These are phyloP conservation scores for Anastatus disparis DNA, from an alignment of 1,140 invertebrate species.

Conservation along the genomic window DNA sequence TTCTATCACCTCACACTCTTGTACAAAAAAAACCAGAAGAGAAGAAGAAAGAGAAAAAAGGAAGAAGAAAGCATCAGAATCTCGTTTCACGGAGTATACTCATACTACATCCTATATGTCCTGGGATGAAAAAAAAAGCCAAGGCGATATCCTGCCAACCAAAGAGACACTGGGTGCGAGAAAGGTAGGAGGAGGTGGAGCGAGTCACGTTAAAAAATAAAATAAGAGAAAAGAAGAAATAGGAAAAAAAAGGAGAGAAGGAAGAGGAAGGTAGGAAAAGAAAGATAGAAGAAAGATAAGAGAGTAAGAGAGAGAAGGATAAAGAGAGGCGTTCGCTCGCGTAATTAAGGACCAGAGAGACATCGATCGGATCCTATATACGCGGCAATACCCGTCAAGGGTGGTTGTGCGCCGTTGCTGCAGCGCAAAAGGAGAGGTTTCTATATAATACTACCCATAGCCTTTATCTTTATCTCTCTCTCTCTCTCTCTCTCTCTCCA, in stretches of 20 bases:
- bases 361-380: constrained; percentile 61
- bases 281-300: neutral
- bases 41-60: constrained; percentile 11
- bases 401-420: no score
- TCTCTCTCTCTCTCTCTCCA: no score
- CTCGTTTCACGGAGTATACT: constrained; percentile 3
- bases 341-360: constrained; percentile 62
- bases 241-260: neutral
- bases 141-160: neutral
- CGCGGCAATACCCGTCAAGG: constrained; percentile 47
- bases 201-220: neutral
- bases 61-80: neutral
- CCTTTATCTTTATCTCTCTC: no score
- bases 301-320: neutral
- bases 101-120: neutral
- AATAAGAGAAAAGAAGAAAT: neutral
- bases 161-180: neutral
- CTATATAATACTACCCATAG: no score
- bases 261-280: neutral
- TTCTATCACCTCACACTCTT: no score
- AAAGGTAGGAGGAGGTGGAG: no score
- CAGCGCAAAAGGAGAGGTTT: no score
- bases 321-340: constrained; percentile 41
- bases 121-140: neutral
- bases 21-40: neutral